Base-by-base conservation (phyloP, 2,797 vertebrate genomes). In the Leptatherina wallacei region DNA sequence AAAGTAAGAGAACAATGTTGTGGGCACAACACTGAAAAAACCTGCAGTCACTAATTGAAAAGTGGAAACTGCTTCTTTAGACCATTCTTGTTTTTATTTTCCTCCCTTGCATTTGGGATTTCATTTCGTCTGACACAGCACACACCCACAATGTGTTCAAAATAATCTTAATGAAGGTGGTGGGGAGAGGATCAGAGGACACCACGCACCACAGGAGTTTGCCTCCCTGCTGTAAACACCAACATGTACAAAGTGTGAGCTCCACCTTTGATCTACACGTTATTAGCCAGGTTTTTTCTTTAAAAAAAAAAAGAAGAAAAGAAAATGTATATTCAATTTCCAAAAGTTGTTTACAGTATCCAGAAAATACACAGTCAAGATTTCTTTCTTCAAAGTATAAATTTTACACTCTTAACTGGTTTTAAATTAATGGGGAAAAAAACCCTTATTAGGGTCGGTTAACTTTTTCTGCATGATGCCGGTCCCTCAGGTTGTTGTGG, bases 161-260 rank as follows among this genome's bases (percentile, higher is more conserved):
- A 55, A 71, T 62, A 67, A 33, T 24, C 55, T 58, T 58, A 47
- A 40, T 47, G 10, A 67, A n/a, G 40, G 24, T 27, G 65, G 38
- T 58, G 42, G 29, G 30, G n/a, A 47, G 54, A 57, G 55, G 30
- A 47, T 47, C 55, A 58, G 38, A 47, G 57, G 55, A 47, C 56
- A 47, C 27, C 38, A 44, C 20, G 16, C 32, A 58, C n/a, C 44
- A 51, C 38, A 54, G 49, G 49, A 27, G 29, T 42, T 66, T 56
- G 20, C 40, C 36, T 42, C 36, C 27, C 55, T 35, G 52, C 20
- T 57, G 38, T 33, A 66, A 66, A 66, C 30, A 29, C 20, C n/a
- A 40, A 47, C 52, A 42, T 29, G 9, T 20, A n/a, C 11, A n/a
- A n/a, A 44, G n/a, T 51, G 47, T 22, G n/a, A n/a, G 44, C 57